Percentiles rank a stretch among this genome's conserved stretches.
Evolutionary conservation across 2,797 vertebrate genomes (phyloP).

Genomic region (Thripadectes ignobilis): DNA sequence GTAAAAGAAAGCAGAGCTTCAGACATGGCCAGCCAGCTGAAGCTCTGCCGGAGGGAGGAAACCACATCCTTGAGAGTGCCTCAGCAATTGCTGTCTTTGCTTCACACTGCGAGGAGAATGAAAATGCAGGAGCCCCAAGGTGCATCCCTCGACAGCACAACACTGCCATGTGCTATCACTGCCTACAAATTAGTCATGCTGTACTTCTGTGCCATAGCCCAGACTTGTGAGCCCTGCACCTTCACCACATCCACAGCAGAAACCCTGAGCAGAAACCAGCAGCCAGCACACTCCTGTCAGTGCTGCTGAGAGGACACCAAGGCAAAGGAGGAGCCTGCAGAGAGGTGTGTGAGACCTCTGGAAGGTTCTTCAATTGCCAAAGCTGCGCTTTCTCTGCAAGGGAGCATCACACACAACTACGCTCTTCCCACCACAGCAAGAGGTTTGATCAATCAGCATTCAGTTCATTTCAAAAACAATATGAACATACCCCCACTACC

Average conservation of each 20-base stretch:
- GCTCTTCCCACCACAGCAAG: background rate
- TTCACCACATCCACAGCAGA: background rate
- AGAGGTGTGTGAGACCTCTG: background rate
- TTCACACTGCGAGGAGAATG: background rate
- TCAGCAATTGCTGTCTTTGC: background rate
- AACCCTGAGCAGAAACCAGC: background rate
- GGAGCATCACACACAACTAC: background rate
- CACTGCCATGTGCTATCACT: background rate
- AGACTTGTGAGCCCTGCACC: background rate
- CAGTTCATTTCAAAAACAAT: background rate
- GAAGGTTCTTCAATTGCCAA: background rate
- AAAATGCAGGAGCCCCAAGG: background rate
- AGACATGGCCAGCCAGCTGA: background rate
- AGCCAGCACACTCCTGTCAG: background rate
- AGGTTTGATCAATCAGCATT: background rate
- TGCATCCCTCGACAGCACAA: background rate
- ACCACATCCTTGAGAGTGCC: background rate
- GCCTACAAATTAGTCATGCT: background rate
- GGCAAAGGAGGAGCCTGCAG: background rate
- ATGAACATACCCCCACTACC: background rate
- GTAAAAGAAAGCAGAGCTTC: background rate
- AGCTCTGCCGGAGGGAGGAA: background rate
- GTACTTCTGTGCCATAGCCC: background rate
- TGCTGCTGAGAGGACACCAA: background rate
- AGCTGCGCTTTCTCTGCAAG: background rate